Conservation (phyloP, 2,888 invertebrate genomes). For the Caenorhabditis macrosperma region DNA sequence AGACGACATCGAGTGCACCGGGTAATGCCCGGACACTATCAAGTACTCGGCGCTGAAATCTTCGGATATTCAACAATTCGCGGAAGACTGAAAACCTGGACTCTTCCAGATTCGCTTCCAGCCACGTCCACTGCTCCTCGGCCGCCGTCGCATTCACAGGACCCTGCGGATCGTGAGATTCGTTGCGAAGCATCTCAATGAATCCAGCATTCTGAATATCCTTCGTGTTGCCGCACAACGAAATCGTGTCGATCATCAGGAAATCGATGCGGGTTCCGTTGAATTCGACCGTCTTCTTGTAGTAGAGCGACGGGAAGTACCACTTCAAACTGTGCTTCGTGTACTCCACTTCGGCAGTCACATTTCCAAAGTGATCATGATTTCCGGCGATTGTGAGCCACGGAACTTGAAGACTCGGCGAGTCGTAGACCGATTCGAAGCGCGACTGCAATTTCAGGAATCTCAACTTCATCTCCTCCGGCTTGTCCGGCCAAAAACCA, state of each 20-base stretch:
- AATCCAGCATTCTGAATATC: constrained; percentile 66
- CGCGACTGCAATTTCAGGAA: constrained; percentile 81
- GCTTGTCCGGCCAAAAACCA: too few species aligned
- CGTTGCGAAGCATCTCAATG: constrained; percentile 67
- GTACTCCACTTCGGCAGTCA: constrained; percentile 82
- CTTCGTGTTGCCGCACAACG: constrained; percentile 81
- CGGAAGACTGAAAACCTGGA: constrained; percentile 25
- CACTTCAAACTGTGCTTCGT: constrained; percentile 76
- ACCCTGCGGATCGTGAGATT: constrained; percentile 67
- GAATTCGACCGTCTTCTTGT: constrained; percentile 79
- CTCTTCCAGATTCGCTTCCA: constrained; percentile 78
- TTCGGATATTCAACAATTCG: not conserved
- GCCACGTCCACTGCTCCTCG: constrained; percentile 81
- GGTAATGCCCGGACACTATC: constrained; percentile 82
- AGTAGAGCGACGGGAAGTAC: constrained; percentile 82
- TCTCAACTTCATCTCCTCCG: too few species aligned
- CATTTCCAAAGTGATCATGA: constrained; percentile 83
- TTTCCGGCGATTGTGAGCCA: constrained; percentile 83
- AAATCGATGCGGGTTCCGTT: constrained; percentile 80
- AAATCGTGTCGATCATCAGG: constrained; percentile 82
- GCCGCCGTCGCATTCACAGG: constrained; percentile 65
- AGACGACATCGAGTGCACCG: constrained; percentile 82
- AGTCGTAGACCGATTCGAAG: constrained; percentile 81
- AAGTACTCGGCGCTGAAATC: constrained; percentile 82
- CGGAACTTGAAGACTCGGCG: constrained; percentile 76